Evolutionary conservation across 2,113 vertebrate genomes (phyloP).

Genomic region (Prunella fulvescens): DNA sequence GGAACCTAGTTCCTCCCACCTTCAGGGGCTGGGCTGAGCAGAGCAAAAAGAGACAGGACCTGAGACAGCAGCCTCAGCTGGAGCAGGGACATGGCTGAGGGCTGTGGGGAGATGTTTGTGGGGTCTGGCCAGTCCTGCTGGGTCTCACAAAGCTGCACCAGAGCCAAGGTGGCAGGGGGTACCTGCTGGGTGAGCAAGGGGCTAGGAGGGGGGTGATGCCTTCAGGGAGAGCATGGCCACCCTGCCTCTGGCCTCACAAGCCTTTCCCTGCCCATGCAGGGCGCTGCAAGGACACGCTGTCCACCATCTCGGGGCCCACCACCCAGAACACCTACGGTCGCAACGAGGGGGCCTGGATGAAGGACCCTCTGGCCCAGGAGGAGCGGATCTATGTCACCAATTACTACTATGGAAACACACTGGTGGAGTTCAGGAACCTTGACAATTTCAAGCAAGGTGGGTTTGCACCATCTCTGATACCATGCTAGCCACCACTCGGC

Average conservation of each 20-base stretch:
- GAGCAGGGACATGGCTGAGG: not conserved
- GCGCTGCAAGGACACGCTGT: constrained; percentile 94
- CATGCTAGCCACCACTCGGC: rapidly evolving
- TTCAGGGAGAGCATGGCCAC: rapidly evolving
- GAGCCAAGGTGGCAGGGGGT: too few species aligned
- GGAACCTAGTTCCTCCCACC: not conserved
- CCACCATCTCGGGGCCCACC: constrained; percentile 88
- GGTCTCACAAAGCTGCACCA: not conserved
- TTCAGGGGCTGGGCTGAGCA: not conserved
- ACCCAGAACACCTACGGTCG: constrained; percentile 93
- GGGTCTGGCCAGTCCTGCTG: not conserved
- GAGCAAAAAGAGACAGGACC: not conserved
- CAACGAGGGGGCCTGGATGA: constrained; percentile 98
- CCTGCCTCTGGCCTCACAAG: not conserved
- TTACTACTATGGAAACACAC: constrained; percentile 91
- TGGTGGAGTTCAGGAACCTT: constrained; percentile 93
- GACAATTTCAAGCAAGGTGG: constrained; percentile 93
- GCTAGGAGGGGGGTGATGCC: not conserved
- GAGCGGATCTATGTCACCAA: constrained; percentile 92
- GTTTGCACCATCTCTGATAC: rapidly evolving
- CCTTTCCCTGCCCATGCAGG: constrained; percentile 54
- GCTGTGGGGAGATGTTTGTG: not conserved
- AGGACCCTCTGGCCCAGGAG: constrained; percentile 86
- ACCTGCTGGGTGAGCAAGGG: not conserved
- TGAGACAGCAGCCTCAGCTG: not conserved